Evolutionary conservation across 2,888 invertebrate species (phyloP), one percentile per base, ranked within the genome.

Genomic region (Phalera bucephala): DNA sequence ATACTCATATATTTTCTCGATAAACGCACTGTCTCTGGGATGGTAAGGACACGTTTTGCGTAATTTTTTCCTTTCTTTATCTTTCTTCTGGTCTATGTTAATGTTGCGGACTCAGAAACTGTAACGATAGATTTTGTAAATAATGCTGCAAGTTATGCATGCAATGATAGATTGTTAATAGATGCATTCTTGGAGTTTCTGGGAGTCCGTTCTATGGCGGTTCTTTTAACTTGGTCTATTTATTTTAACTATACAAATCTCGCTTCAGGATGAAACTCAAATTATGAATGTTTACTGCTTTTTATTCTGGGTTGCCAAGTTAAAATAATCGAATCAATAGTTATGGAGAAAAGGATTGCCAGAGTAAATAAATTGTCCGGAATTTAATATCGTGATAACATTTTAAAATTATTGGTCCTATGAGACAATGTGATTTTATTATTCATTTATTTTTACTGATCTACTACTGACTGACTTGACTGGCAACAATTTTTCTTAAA

Each of bases 11-110:
- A 68, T 80, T 83, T 80, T 79, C 70, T 74, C 62, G 55, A 73
- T 75, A 75, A 75, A 74, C 71, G 82, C 85, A 84, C 84, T 76
- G 65, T 76, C 74, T 72, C 62, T 76, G 70, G 75, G 80, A 82
- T 80, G 83, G 84, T 86, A 84, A 84, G 81, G 76, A 79, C 83
- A 80, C 82, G 71, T 81, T 70, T 77, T 77, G 64, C 68, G 74
- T 78, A 73, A 72, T 65, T 73, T 72, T 63, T 69, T 62, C 52
- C 60, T 65, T 67, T 65, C 43, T 48, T 52, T 53, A 31, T 46
- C 43, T 42, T 37, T 48, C 38, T 46, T 45, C 41, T 48, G 49
- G 58, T 73, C 57, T 70, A 58, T 76, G 64, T 78, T 53, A 58
- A 56, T 61, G 61, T 66, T 54, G 58, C 76, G 76, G 65, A 58